These are phyloP conservation scores for Ochropleura plecta DNA, from an alignment of 2,888 invertebrate genomes.

Conservation along the genomic window DNA sequence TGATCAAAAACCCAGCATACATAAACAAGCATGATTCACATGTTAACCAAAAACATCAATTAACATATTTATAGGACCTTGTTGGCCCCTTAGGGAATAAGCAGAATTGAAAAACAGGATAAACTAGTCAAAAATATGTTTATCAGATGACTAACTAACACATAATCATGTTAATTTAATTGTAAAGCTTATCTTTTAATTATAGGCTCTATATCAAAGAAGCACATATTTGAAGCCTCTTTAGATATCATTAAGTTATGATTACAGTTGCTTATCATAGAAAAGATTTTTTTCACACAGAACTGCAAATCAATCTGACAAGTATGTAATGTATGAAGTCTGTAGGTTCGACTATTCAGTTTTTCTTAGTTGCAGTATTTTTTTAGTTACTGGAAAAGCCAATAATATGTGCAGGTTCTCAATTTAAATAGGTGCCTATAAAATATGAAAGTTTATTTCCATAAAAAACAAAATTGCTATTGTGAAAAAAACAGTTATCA, in stretches of 20 bases:
- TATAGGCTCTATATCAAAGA: conserved; percentile 15
- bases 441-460: background rate
- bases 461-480: background rate
- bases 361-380: background rate
- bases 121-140: background rate
- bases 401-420: background rate
- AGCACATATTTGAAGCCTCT: conserved; percentile 10
- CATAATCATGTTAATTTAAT: conserved; percentile 16
- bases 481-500: background rate
- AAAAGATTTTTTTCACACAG: background rate
- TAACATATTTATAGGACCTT: background rate
- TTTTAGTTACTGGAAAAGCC: background rate
- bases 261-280: background rate
- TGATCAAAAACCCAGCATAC: too few relatives aligned
- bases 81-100: background rate
- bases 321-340: background rate
- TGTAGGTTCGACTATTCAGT: background rate
- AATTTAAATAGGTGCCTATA: background rate
- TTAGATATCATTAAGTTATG: background rate
- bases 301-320: background rate
- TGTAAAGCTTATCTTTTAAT: conserved; percentile 21
- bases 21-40: too few relatives aligned
- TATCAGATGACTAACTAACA: background rate
- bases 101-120: background rate
- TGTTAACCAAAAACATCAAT: background rate